These are phyloP conservation scores for Mya arenaria DNA, from an alignment of 1,140 invertebrate species.

Conservation along the genomic window DNA sequence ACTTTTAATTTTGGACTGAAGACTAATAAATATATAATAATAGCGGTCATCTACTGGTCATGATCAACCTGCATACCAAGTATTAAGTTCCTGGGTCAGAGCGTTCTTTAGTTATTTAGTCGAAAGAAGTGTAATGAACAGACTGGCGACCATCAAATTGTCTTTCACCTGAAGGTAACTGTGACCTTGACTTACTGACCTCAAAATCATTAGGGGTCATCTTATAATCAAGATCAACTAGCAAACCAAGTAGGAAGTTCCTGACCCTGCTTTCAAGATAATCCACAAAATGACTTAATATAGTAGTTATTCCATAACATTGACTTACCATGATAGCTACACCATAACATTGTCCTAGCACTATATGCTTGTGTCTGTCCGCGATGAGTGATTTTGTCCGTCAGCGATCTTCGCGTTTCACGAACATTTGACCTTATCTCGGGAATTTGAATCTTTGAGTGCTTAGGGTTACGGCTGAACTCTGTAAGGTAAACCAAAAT, in stretches of 20 bases:
- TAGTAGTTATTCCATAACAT: not conserved
- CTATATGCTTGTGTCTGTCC: constrained; percentile 68
- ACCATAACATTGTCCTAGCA: constrained; percentile 59
- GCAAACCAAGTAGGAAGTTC: not conserved
- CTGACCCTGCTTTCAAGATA: not conserved
- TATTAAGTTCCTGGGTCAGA: too few species aligned
- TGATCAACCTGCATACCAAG: not conserved
- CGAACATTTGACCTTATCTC: constrained; percentile 69
- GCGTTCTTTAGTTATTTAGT: too few species aligned
- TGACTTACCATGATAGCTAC: constrained; percentile 66
- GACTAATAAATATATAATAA: not conserved
- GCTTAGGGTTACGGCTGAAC: constrained; percentile 56
- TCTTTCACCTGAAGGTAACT: not conserved
- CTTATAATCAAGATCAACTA: not conserved
- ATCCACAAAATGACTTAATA: not conserved
- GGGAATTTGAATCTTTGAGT: constrained; percentile 69
- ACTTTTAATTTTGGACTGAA: not conserved
- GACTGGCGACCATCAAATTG: too few species aligned
- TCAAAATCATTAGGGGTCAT: not conserved
- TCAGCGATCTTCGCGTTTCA: constrained; percentile 69
- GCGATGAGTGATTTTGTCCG: constrained; percentile 66
- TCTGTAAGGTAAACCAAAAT: constrained; percentile 52
- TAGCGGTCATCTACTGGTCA: not conserved
- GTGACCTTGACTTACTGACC: not conserved
- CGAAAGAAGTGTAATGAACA: too few species aligned